phyloP scores from a whole-genome alignment of 2,113 vertebrate genomes.

The Pseudolaguvia tuberculata region DNA sequence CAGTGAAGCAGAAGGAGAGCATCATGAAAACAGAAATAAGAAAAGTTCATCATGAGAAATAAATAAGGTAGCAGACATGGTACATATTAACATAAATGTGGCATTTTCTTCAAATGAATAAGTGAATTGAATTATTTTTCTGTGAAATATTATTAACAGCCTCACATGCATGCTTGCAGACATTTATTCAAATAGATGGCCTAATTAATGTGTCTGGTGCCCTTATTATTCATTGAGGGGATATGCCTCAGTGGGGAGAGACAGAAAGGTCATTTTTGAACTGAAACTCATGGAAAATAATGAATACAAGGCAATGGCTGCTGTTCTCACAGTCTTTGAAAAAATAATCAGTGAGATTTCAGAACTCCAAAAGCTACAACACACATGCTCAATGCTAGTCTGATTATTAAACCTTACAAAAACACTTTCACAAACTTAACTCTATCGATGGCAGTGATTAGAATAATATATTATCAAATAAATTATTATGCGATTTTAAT shows the following conservation, averaged over 20 bases:
- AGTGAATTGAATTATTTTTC: conserved; percentile 63
- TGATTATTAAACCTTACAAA: not conserved
- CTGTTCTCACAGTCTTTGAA: conserved; percentile 21
- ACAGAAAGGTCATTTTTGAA: conserved; percentile 68
- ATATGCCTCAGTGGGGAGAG: conserved; percentile 66
- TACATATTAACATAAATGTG: conserved; percentile 44
- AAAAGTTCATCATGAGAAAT: conserved; percentile 14
- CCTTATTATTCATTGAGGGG: conserved; percentile 82
- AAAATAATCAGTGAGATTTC: conserved; percentile 21
- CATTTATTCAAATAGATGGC: conserved; percentile 83
- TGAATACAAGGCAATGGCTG: conserved; percentile 21
- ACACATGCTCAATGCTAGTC: not conserved
- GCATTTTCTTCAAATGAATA: conserved; percentile 54
- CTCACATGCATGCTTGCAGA: conserved; percentile 74
- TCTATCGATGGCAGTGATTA: not conserved
- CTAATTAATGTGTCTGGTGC: conserved; percentile 89
- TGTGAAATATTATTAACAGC: conserved; percentile 86
- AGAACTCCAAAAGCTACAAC: conserved; percentile 22
- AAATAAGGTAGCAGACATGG: conserved; percentile 17
- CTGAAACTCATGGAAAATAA: conserved; percentile 59
- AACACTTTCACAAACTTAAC: not conserved
- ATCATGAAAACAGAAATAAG: conserved; percentile 23
- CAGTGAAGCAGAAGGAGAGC: conserved; percentile 29
- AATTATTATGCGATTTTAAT: not conserved
- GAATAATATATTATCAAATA: not conserved